Percentiles rank a stretch among this genome's conserved stretches.
Evolutionary conservation across 2,797 vertebrate genomes (phyloP).

Genomic region (Phalloptychus januarius): DNA sequence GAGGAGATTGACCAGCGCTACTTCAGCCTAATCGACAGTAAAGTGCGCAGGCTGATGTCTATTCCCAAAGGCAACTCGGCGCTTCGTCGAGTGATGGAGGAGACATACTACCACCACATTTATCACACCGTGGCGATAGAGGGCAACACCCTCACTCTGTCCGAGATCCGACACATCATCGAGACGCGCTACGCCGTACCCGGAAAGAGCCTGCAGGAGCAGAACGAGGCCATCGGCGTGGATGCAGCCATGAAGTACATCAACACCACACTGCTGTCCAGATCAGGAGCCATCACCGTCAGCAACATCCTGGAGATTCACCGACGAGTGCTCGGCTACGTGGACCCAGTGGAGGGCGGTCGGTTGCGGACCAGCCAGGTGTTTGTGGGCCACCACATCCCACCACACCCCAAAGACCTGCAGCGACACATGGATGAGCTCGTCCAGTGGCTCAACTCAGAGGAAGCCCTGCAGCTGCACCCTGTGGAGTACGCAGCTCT

Average conservation of each 20-base stretch:
- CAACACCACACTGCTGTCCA: slow-evolving; percentile 89
- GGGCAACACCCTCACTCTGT: slow-evolving; percentile 93
- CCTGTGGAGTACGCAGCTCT: slow-evolving; percentile 94
- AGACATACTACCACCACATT: slow-evolving; percentile 98
- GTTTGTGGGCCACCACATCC: slow-evolving; percentile 96
- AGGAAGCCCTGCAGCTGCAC: slow-evolving; percentile 91
- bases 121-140: slow-evolving; percentile 99
- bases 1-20: slow-evolving; percentile 96
- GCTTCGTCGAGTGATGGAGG: slow-evolving; percentile 93
- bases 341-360: slow-evolving; percentile 93
- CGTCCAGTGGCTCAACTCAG: slow-evolving; percentile 94
- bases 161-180: slow-evolving; percentile 95
- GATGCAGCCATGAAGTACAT: slow-evolving; percentile 94
- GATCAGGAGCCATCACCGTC: slow-evolving; percentile 84
- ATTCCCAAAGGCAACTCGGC: slow-evolving; percentile 96
- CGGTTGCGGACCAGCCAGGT: slow-evolving; percentile 90
- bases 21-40: slow-evolving; percentile 94
- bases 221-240: slow-evolving; percentile 96
- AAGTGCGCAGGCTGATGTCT: slow-evolving; percentile 93
- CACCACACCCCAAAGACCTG: slow-evolving; percentile 90
- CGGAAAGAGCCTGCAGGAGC: slow-evolving; percentile 94
- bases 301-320: slow-evolving; percentile 92
- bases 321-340: slow-evolving; percentile 90
- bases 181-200: slow-evolving; percentile 95
- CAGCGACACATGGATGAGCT: slow-evolving; percentile 92